Base-by-base conservation (phyloP, 1,140 invertebrate species). In the Ips nitidus region DNA sequence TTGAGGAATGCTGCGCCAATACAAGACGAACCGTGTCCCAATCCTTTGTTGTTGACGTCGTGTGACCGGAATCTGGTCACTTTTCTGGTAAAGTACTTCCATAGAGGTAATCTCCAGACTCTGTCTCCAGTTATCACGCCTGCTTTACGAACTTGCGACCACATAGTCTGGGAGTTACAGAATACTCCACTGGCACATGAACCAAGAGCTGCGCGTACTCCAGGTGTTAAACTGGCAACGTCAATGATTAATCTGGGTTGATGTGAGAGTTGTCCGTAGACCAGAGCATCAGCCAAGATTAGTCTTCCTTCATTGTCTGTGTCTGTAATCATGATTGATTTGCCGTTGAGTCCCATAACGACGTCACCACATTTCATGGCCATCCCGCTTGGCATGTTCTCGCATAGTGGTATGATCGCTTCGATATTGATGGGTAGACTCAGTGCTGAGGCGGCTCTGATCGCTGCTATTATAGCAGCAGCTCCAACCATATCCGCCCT, bases 1-100 rank as follows among this genome's bases (percentile, higher is more conserved):
- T 81, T 84, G 1, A 92, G 79, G 79, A 91, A 91, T 2, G 89
- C 89, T 4, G 90, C 90, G 4, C 87, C 90, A 45, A 87, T 83
- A 76, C 88, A 90, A 4, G 87, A 82, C 52, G 87, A 87, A 45
- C 83, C 83, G n/a, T 81, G 77, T 3, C 81, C 81, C 4, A 79
- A 75, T 2, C 83, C 86, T 55, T 87, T 80, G 76, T 91, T 91
- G 75, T 86, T 86, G 1, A 91, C 75, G 78, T 91, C 90, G 52
- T 76, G 81, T 3, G 78, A 80, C 4, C 68, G 36, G 69, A 72
- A 79, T 72, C 77, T 70, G 36, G 81, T 86, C 2, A 88, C 81
- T 73, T 84, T 82, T 56, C 81, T 83, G 2, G 81, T 82, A 75
- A 84, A 89, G 75, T 83, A 83, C 61, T 85, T 82, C 80, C 86